These are phyloP conservation scores for Cuniculus paca DNA, from an alignment of 2,797 vertebrate genomes.

Conservation along the genomic window DNA sequence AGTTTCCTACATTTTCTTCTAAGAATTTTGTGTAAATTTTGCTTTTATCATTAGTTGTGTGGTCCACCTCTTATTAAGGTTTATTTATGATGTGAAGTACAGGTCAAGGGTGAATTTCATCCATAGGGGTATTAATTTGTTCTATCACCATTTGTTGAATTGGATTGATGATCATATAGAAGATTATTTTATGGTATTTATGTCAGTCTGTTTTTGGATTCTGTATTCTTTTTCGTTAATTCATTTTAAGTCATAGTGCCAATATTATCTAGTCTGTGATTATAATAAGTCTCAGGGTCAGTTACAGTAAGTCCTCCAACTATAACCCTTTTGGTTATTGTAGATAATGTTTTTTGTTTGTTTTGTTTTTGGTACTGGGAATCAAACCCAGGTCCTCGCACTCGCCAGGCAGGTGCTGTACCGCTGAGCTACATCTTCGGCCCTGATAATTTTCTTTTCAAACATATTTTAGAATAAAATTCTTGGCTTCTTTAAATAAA, in stretches of 20 bases:
- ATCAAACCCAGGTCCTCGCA: too few species aligned
- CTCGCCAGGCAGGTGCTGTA: too few species aligned
- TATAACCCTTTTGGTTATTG: not conserved
- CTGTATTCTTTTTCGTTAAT: not conserved
- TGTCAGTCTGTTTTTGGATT: not conserved
- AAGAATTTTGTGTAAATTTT: conserved; percentile 17
- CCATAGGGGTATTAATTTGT: not conserved
- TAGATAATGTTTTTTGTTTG: not conserved
- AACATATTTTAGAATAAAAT: conserved; percentile 42
- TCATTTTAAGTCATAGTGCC: conserved; percentile 15
- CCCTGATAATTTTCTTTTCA: not conserved
- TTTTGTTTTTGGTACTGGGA: too few species aligned
- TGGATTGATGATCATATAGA: conserved; percentile 11
- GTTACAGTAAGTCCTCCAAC: conserved; percentile 27
- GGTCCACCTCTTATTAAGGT: not conserved
- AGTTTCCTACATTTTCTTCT: too few species aligned
- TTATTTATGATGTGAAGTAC: not conserved
- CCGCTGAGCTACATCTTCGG: too few species aligned
- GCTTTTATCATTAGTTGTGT: conserved; percentile 22
- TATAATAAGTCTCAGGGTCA: not conserved
- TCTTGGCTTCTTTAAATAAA: conserved; percentile 4
- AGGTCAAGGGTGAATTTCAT: not conserved
- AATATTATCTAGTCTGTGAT: not conserved
- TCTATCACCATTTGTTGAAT: not conserved
- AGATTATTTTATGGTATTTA: not conserved